Percentiles rank a stretch among this genome's conserved stretches.
These are phyloP conservation scores for Thripadectes ignobilis DNA, from an alignment of 2,797 vertebrate species.

Conservation along the genomic window DNA sequence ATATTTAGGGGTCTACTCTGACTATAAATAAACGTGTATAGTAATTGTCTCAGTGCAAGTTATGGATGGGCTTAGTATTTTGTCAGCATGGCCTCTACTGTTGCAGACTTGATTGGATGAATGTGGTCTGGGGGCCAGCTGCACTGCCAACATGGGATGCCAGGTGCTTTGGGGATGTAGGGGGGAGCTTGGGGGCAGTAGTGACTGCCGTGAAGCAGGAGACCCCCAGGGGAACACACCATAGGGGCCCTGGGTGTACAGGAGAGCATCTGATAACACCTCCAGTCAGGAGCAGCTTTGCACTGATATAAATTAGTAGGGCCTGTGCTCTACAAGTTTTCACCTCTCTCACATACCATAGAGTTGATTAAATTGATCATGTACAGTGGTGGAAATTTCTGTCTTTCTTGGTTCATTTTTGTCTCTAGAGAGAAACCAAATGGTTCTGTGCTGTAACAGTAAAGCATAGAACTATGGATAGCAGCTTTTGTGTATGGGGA, in stretches of 20 bases:
- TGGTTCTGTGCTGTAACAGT: neutral
- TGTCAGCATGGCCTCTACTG: neutral
- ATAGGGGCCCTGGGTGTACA: neutral
- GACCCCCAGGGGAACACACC: neutral
- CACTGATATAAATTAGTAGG: too few relatives aligned
- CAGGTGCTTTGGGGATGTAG: neutral
- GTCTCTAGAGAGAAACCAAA: neutral
- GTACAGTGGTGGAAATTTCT: neutral
- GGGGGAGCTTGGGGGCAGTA: rapidly evolving
- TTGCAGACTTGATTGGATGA: neutral
- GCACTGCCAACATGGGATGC: rapidly evolving
- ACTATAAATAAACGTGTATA: neutral
- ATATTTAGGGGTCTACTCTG: neutral
- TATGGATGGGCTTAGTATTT: neutral
- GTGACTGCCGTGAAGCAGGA: too few relatives aligned
- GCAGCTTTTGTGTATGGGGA: neutral
- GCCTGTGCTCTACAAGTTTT: neutral
- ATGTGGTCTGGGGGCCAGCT: rapidly evolving
- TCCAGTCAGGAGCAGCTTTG: neutral
- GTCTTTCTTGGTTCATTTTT: neutral
- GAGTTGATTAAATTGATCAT: neutral
- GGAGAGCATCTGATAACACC: neutral
- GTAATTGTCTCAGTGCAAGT: neutral
- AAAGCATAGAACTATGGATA: neutral
- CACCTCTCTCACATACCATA: rapidly evolving